Conservation (phyloP, 2,797 vertebrate species). For the Mycteria americana region DNA sequence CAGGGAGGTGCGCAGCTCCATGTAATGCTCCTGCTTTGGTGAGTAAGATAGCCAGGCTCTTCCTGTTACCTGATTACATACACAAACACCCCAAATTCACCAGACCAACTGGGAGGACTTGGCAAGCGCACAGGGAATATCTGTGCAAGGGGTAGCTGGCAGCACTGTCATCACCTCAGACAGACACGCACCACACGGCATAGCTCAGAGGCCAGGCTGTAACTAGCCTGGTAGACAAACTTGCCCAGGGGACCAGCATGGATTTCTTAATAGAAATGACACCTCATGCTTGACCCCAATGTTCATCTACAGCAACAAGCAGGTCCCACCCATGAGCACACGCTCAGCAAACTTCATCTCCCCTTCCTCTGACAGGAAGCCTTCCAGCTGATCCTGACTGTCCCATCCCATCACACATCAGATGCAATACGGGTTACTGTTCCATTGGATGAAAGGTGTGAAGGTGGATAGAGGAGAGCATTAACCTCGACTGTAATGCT, state of each 20-base stretch:
- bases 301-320: not conserved
- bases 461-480: not conserved
- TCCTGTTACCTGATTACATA: slow-evolving; percentile 14
- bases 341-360: not conserved
- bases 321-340: not conserved
- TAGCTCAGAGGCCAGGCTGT: not conserved
- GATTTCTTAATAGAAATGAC: not conserved
- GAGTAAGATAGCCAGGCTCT: slow-evolving; percentile 17
- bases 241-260: not conserved
- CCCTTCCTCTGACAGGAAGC: not conserved
- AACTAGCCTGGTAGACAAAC: not conserved
- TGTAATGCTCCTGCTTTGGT: not conserved
- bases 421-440: not conserved
- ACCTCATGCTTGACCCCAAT: not conserved
- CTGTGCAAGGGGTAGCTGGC: not conserved
- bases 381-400: not conserved
- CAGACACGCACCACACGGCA: not conserved
- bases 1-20: not conserved
- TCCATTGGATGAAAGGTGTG: not conserved
- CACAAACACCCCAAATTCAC: not conserved
- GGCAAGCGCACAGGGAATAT: not conserved
- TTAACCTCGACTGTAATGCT: not conserved
- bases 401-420: not conserved
- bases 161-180: not conserved
- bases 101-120: not conserved